Evolutionary conservation across 1,140 invertebrate genomes (phyloP).

Genomic region (Polyergus mexicanus): DNA sequence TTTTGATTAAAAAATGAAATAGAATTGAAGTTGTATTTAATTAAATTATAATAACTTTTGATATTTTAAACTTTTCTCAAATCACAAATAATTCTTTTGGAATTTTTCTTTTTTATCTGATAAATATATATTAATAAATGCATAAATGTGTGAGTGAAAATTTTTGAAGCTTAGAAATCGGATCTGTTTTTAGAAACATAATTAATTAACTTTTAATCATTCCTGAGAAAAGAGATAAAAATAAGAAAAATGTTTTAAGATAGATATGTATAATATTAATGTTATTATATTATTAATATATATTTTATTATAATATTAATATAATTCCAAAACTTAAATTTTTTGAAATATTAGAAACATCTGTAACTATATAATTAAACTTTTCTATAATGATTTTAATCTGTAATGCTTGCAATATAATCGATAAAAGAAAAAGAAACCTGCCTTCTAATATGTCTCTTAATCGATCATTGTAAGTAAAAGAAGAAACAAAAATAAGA

Average conservation of each 20-base stretch:
- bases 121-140: too few species aligned
- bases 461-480: not conserved
- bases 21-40: too few species aligned
- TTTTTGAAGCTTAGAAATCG: not conserved
- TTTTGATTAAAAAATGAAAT: not conserved
- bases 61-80: not conserved
- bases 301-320: not conserved
- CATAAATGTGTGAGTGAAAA: not conserved
- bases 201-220: not conserved
- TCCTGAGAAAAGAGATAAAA: not conserved
- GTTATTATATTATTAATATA: not conserved
- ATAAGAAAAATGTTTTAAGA: not conserved
- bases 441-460: not conserved
- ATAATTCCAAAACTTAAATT: not conserved
- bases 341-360: conserved; percentile 2
- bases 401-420: not conserved
- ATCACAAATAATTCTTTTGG: not conserved
- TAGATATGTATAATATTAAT: not conserved
- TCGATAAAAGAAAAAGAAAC: not conserved
- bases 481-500: not conserved
- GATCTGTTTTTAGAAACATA: not conserved
- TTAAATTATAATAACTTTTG: not conserved
- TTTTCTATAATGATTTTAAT: not conserved
- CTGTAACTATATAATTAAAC: not conserved
- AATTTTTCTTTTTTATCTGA: not conserved